Evolutionary conservation across 2,888 invertebrate species (phyloP).

Genomic region (Tetramorium bicarinatum): DNA sequence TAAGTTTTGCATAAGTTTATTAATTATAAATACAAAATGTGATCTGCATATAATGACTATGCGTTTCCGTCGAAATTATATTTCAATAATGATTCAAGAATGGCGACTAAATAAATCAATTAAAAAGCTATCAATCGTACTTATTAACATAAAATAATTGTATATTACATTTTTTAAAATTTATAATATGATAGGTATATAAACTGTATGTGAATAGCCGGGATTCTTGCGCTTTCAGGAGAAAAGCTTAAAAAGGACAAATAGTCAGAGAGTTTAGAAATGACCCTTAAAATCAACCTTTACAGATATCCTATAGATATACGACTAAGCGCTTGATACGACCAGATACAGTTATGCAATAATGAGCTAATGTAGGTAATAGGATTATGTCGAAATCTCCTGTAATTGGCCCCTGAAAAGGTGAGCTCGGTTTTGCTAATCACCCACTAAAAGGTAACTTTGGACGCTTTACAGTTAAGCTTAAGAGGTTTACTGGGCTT

Average conservation of each 20-base stretch:
- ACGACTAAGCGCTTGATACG: slow-evolving; percentile 76
- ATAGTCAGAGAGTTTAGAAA: slow-evolving; percentile 54
- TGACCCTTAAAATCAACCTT: slow-evolving; percentile 66
- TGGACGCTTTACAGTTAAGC: slow-evolving; percentile 81
- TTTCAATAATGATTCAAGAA: background rate
- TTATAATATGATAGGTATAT: background rate
- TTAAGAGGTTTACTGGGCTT: slow-evolving; percentile 82
- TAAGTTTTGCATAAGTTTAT: background rate
- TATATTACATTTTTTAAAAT: background rate
- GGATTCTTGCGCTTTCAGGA: background rate
- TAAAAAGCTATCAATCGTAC: background rate
- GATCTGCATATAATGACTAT: background rate
- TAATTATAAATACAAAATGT: background rate
- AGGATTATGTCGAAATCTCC: slow-evolving; percentile 85
- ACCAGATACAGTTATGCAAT: slow-evolving; percentile 82
- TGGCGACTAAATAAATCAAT: background rate
- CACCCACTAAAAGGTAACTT: slow-evolving; percentile 81
- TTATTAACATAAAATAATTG: slow-evolving; percentile 5
- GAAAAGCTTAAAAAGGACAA: slow-evolving; percentile 2
- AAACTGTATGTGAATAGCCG: background rate
- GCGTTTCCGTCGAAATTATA: background rate
- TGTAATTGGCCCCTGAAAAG: slow-evolving; percentile 86
- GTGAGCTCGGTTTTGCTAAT: slow-evolving; percentile 84
- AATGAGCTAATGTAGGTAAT: slow-evolving; percentile 86
- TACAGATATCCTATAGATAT: slow-evolving; percentile 60